Evolutionary conservation across 2,113 vertebrate species (phyloP), one percentile per base, ranked within the genome.

Genomic region (Larimichthys crocea): DNA sequence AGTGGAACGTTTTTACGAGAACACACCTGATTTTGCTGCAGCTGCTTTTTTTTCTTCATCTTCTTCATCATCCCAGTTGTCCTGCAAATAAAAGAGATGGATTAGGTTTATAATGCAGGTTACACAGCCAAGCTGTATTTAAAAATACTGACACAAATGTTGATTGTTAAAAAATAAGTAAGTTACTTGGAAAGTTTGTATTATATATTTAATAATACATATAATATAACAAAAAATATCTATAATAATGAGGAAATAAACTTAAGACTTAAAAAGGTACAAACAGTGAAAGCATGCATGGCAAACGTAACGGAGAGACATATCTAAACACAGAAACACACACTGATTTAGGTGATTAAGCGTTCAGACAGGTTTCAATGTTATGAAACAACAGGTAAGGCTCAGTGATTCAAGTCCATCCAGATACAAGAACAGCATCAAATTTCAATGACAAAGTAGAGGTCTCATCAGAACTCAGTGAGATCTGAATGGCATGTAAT

Each of bases 11-110:
- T 57, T 24, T 29, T 24, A 26, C 5, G 8, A 17, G 24, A 29
- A 26, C 75, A 72, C 55, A 90, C 87, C 90, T 20, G 48, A 1
- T 85, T 89, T 90, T 74, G 85, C 89, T 35, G 55, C 2, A 31
- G 88, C 88, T 70, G 42, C 57, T 73, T 91, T 92, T 82, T 90
- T 95, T 94, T 80, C 96, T 89, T 78, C 76, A 0, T 93, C 92
- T n/a, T 92, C 93, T 1, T 98, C 97, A 86, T 99, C 98, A 92
- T 99, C 98, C 98, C 98, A 99, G 89, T 99, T 99, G 89, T 99
- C 98, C 98, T 99, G 80, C 14, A 3, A 68, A 62, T 19, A 46
- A 63, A 12, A 61, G 10, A 62, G 29, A 15, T 19, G n/a, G 1
- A 22, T 48, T 1, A 15, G 8, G 9, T 31, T 59, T 11, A 46